These are phyloP conservation scores for Automeris io DNA, from an alignment of 2,888 invertebrate genomes.

Conservation along the genomic window DNA sequence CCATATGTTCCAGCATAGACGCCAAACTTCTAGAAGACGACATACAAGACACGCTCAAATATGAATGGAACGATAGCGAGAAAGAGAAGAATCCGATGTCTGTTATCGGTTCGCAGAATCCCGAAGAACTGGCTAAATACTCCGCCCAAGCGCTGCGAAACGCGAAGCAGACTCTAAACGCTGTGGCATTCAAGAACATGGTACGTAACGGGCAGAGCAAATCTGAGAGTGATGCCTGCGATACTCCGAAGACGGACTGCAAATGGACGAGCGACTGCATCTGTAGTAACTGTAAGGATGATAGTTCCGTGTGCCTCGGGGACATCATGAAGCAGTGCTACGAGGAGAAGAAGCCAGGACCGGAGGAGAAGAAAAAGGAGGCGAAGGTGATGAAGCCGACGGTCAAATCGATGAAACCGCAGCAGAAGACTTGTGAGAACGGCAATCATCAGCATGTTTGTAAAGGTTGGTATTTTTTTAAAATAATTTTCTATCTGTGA, in stretches of 20 bases:
- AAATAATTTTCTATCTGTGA: not conserved
- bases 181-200: constrained; percentile 56
- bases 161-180: constrained; percentile 59
- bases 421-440: constrained; percentile 56
- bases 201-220: constrained; percentile 51
- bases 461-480: constrained; percentile 45
- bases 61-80: constrained; percentile 23
- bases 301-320: constrained; percentile 35
- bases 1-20: constrained; percentile 60
- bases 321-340: constrained; percentile 50
- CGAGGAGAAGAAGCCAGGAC: constrained; percentile 37
- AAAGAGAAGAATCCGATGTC: constrained; percentile 27
- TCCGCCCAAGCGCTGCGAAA: constrained; percentile 59
- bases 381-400: constrained; percentile 27
- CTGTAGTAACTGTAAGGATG: constrained; percentile 49
- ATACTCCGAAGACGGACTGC: constrained; percentile 54
- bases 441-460: constrained; percentile 65
- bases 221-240: constrained; percentile 57
- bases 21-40: constrained; percentile 55
- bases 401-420: constrained; percentile 35
- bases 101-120: constrained; percentile 39
- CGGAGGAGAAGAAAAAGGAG: constrained; percentile 34
- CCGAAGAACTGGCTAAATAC: constrained; percentile 57
- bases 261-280: constrained; percentile 65
- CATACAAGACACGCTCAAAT: constrained; percentile 37